Evolutionary conservation across 2,888 invertebrate species (phyloP).

Genomic region (Morinoia aosen): DNA sequence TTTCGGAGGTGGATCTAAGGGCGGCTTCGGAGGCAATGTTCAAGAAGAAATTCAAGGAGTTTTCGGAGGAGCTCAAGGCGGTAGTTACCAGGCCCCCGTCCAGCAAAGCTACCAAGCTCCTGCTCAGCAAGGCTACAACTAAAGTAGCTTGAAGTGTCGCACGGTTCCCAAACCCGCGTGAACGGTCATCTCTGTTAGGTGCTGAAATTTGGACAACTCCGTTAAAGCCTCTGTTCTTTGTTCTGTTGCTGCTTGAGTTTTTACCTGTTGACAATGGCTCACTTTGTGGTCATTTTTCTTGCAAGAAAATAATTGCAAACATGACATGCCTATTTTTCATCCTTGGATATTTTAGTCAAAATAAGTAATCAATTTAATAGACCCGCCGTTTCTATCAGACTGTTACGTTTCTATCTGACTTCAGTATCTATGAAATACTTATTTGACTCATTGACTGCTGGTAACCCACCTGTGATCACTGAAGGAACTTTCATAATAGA

Average conservation of each 20-base stretch:
- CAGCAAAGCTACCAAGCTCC: conserved; percentile 1
- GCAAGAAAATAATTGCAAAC: background rate
- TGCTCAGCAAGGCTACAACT: conserved; percentile 34
- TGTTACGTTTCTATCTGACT: too few species aligned
- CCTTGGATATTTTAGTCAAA: too few species aligned
- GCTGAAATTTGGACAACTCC: background rate
- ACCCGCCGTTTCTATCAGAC: too few species aligned
- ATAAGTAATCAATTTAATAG: too few species aligned
- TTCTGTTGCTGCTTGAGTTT: background rate
- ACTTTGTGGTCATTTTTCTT: background rate
- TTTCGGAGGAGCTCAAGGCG: background rate
- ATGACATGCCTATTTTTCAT: background rate
- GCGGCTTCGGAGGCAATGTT: background rate
- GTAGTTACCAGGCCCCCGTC: background rate
- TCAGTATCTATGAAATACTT: too few species aligned
- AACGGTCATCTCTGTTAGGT: background rate
- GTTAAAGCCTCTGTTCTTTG: background rate
- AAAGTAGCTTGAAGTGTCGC: background rate
- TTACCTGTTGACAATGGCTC: background rate
- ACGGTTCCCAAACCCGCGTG: background rate
- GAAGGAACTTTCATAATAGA: too few species aligned
- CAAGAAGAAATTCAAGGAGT: background rate
- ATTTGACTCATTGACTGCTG: too few species aligned
- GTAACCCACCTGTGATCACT: too few species aligned
- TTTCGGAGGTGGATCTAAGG: background rate